These are phyloP conservation scores for Mustela lutreola DNA, from an alignment of 2,113 vertebrate species.

Conservation along the genomic window DNA sequence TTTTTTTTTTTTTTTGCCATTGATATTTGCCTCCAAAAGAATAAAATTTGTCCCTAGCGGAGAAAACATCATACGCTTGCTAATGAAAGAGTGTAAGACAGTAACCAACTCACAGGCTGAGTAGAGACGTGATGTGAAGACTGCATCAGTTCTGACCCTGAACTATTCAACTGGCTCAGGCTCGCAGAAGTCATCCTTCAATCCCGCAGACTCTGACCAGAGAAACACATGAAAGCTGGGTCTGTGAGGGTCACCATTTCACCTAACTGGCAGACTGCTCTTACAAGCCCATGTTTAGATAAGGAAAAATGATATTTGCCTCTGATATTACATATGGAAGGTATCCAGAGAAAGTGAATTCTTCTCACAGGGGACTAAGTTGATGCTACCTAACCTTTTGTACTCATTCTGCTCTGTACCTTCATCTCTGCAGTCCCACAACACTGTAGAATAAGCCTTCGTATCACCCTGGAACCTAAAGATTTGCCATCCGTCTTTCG, in stretches of 20 bases:
- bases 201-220: background rate
- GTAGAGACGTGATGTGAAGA: background rate
- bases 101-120: background rate
- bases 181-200: background rate
- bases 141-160: background rate
- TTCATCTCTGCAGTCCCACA: background rate
- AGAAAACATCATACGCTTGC: background rate
- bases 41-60: background rate
- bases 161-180: background rate
- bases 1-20: background rate
- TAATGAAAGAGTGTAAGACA: background rate
- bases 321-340: background rate
- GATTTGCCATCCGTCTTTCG: background rate
- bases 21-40: background rate
- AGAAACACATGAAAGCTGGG: background rate
- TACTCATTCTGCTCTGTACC: background rate
- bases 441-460: background rate
- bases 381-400: background rate
- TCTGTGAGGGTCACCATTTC: background rate
- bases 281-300: background rate
- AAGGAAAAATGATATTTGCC: constrained; percentile 61
- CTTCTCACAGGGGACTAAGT: background rate
- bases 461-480: background rate
- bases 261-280: background rate
- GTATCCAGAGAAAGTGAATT: background rate